Percentiles rank a stretch among this genome's conserved stretches.
These are phyloP conservation scores for Galagoides demidoff DNA, from an alignment of 2,797 vertebrate species.

Conservation along the genomic window DNA sequence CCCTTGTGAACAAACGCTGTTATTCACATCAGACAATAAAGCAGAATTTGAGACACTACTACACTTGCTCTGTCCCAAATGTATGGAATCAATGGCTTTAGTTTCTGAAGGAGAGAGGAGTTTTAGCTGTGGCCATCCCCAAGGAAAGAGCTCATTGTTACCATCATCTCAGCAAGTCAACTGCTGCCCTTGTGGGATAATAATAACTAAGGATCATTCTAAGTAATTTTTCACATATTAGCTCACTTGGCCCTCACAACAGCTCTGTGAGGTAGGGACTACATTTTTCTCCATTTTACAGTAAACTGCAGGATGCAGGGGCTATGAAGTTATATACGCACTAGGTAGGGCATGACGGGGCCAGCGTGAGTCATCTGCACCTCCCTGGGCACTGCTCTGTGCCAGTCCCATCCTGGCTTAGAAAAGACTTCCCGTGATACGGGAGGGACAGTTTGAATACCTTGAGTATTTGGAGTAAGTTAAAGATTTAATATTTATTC, in stretches of 20 bases:
- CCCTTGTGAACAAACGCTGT: background rate
- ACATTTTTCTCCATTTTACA: rapidly evolving
- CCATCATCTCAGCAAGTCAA: background rate
- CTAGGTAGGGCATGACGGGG: rapidly evolving
- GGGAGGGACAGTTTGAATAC: background rate
- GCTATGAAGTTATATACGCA: rapidly evolving
- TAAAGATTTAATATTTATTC: background rate
- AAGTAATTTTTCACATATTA: rapidly evolving
- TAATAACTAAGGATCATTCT: background rate
- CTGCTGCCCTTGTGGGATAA: background rate
- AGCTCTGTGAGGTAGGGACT: rapidly evolving
- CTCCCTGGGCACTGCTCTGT: background rate
- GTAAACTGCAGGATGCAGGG: rapidly evolving
- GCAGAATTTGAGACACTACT: background rate
- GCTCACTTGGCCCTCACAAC: background rate
- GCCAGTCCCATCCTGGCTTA: background rate
- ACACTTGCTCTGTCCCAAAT: rapidly evolving
- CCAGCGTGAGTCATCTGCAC: rapidly evolving
- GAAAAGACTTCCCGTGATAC: background rate
- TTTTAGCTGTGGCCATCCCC: background rate
- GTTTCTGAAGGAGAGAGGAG: background rate
- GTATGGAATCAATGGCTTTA: background rate
- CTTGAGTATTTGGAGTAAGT: background rate
- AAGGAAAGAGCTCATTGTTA: background rate
- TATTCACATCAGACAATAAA: background rate